Conservation (phyloP, 2,797 vertebrate genomes). For the Gorsachius magnificus region DNA sequence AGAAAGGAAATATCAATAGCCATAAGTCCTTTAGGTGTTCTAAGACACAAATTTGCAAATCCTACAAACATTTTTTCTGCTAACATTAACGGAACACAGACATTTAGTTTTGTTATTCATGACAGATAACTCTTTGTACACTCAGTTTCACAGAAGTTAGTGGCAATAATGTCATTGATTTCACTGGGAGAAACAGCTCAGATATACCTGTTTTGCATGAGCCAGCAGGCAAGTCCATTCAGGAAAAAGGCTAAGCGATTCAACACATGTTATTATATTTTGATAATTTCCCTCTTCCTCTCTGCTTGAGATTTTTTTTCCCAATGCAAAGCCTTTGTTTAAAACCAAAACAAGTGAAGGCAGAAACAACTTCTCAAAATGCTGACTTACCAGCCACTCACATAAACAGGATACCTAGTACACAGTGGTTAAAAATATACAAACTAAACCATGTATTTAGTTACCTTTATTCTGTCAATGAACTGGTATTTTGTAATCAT, state of each 20-base stretch:
- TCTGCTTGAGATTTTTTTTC: neutral
- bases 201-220: neutral
- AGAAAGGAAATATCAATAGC: neutral
- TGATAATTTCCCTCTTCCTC: neutral
- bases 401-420: neutral
- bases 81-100: neutral
- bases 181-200: neutral
- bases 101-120: neutral
- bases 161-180: neutral
- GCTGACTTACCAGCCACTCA: neutral
- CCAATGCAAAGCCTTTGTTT: neutral
- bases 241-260: neutral
- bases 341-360: neutral
- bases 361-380: neutral
- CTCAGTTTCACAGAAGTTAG: neutral
- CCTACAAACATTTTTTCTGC: neutral
- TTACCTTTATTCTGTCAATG: conserved; percentile 87
- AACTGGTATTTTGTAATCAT: conserved; percentile 86
- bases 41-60: neutral
- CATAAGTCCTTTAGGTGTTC: neutral
- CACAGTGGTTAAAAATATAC: neutral
- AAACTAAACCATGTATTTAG: neutral
- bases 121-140: neutral
- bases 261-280: neutral
- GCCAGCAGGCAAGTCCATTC: neutral